Conservation (phyloP, 1,140 invertebrate species). For the Pogonognathellus flavescens region DNA sequence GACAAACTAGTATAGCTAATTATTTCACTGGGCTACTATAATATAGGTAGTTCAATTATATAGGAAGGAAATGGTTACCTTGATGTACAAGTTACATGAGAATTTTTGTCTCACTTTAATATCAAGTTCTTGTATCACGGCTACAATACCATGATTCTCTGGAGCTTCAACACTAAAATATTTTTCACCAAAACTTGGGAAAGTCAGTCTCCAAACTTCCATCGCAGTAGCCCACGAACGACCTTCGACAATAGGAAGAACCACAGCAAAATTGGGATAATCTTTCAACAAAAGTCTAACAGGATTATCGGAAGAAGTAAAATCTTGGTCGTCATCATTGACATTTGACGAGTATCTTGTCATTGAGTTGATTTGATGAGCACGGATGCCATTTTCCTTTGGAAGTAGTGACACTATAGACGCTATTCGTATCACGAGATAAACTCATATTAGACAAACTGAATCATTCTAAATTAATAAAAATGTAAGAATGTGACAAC, state of each 20-base stretch:
- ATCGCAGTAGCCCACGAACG: neutral
- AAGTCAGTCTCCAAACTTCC: conserved; percentile 14
- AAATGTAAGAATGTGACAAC: too few species aligned
- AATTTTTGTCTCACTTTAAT: conserved; percentile 4
- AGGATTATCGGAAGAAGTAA: neutral
- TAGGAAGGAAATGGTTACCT: neutral
- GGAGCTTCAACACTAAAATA: conserved; percentile 53
- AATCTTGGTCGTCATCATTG: neutral
- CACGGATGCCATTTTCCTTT: neutral
- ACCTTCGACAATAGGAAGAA: conserved; percentile 17
- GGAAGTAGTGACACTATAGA: conserved; percentile 13
- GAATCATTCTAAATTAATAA: neutral
- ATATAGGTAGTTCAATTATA: too few species aligned
- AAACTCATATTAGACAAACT: neutral
- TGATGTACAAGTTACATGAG: conserved; percentile 15
- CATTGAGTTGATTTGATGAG: neutral
- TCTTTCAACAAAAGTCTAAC: conserved; percentile 1
- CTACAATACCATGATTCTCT: conserved; percentile 52
- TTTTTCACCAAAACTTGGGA: neutral
- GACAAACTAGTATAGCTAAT: too few species aligned
- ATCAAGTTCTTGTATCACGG: conserved; percentile 51
- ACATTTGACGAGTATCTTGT: neutral
- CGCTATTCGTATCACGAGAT: neutral
- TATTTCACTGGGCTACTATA: too few species aligned
- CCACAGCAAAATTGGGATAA: conserved; percentile 29